Percentiles rank a stretch among this genome's conserved stretches.
Evolutionary conservation across 2,797 vertebrate genomes (phyloP).

Genomic region (Acanthiza pusilla): DNA sequence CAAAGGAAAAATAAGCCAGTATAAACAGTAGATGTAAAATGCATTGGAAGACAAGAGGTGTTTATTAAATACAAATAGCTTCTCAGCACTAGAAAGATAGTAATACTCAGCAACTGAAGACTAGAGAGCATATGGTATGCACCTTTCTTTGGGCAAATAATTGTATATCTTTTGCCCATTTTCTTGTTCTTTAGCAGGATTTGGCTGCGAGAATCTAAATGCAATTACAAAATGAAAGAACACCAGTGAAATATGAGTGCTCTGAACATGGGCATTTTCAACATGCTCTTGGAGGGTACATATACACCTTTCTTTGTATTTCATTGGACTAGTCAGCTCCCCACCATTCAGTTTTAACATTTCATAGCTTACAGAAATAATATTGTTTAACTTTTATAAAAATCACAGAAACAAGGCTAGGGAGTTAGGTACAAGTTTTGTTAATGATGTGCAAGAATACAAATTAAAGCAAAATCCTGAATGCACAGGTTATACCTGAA

Average conservation of each 20-base stretch:
- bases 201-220: neutral
- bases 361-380: neutral
- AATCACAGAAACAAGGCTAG: neutral
- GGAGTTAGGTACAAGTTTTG: neutral
- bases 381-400: neutral
- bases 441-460: neutral
- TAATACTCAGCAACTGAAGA: neutral
- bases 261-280: neutral
- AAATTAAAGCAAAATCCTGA: conserved; percentile 4
- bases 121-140: neutral
- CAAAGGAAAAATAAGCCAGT: neutral
- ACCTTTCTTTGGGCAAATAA: neutral
- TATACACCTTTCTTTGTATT: neutral
- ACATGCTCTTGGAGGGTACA: neutral
- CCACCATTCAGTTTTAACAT: neutral
- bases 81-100: neutral
- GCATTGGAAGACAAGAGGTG: conserved; percentile 15
- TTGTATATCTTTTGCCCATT: neutral
- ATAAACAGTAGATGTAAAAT: conserved; percentile 4
- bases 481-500: neutral
- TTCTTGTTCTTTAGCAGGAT: neutral
- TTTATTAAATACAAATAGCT: conserved; percentile 46
- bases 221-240: neutral
- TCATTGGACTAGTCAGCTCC: neutral
- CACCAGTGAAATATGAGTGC: neutral